phyloP scores from a whole-genome alignment of 2,113 vertebrate species.

The Quiscalus mexicanus region DNA sequence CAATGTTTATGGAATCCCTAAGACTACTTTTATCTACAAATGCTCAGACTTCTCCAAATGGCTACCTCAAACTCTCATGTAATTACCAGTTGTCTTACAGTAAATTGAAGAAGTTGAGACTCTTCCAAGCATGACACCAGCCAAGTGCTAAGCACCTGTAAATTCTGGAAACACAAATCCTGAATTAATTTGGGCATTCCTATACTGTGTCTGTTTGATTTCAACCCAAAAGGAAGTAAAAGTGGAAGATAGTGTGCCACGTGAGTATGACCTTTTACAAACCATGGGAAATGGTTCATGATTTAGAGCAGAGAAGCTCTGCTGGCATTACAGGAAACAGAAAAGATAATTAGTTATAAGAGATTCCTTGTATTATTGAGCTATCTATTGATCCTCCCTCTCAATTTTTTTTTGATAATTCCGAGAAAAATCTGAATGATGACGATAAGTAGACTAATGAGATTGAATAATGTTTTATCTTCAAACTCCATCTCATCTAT shows the following conservation, averaged over 20 bases:
- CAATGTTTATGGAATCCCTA: not conserved
- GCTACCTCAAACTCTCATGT: not conserved
- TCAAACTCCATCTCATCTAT: not conserved
- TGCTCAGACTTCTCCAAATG: not conserved
- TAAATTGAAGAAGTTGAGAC: conserved; percentile 21
- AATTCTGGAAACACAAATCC: not conserved
- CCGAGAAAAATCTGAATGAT: not conserved
- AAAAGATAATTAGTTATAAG: not conserved
- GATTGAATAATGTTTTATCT: not conserved
- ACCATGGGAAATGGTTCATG: not conserved
- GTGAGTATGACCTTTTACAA: not conserved
- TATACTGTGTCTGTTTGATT: not conserved
- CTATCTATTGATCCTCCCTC: not conserved
- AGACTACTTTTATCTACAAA: not conserved
- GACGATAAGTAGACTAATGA: not conserved
- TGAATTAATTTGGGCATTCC: not conserved
- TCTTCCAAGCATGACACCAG: conserved; percentile 14
- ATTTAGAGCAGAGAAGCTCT: not conserved
- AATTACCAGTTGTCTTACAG: not conserved
- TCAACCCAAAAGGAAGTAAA: not conserved
- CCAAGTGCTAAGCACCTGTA: conserved; percentile 31
- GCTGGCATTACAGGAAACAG: not conserved
- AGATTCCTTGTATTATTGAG: not conserved
- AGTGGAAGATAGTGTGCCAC: not conserved
- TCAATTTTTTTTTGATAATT: not conserved